A percentile compares a stretch with the other conserved stretches of the same genome.
These are phyloP conservation scores for Scatophagus argus DNA, from an alignment of 2,113 vertebrate species.

Conservation along the genomic window DNA sequence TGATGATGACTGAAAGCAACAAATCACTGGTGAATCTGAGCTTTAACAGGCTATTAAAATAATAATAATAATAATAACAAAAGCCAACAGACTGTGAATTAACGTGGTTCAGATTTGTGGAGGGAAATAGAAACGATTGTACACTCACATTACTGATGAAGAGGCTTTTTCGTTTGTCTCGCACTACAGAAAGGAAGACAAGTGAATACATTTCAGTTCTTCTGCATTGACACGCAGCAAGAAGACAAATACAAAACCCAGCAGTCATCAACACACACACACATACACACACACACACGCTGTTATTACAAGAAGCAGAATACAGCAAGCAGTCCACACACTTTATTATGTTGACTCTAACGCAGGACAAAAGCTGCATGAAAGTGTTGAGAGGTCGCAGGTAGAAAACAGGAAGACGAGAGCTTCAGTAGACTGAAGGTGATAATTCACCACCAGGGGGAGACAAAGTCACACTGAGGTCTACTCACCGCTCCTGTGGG, in stretches of 20 bases:
- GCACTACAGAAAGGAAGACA: constrained; percentile 65
- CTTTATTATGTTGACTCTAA: neutral
- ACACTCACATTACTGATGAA: constrained; percentile 82
- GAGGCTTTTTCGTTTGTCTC: constrained; percentile 81
- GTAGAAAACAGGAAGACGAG: neutral
- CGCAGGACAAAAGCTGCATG: neutral
- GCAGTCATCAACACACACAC: neutral
- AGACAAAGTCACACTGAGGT: constrained; percentile 13
- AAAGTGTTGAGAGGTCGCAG: neutral
- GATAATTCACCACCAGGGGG: constrained; percentile 47
- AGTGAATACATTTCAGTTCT: neutral
- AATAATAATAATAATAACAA: too few relatives aligned
- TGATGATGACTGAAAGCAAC: neutral
- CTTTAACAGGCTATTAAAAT: neutral
- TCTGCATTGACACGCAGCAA: neutral
- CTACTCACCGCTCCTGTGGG: constrained; percentile 58
- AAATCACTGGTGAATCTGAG: neutral
- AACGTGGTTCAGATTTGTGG: neutral
- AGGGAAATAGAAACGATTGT: neutral
- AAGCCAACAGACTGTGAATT: too few relatives aligned
- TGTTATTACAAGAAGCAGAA: constrained; percentile 1
- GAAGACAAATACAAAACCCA: neutral
- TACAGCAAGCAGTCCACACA: neutral
- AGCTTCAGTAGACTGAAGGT: neutral
- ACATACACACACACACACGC: too few relatives aligned